Evolutionary conservation across 2,113 vertebrate species (phyloP).

Genomic region (Callocephalon fimbriatum): DNA sequence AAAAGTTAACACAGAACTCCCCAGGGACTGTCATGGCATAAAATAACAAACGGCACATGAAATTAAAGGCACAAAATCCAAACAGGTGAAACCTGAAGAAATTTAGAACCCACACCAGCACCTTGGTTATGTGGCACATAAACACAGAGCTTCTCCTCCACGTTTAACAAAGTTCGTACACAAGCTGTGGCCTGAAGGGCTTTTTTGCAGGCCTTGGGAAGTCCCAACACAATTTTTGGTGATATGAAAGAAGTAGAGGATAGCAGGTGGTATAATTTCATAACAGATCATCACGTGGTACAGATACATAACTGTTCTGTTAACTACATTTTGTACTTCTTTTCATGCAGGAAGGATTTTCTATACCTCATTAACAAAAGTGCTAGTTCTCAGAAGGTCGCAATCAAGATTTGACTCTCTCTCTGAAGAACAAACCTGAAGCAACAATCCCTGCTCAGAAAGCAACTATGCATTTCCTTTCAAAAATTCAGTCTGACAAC

Average conservation of each 20-base stretch:
- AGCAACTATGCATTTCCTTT: background rate
- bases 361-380: background rate
- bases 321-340: background rate
- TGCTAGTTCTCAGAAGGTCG: background rate
- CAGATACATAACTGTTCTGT: background rate
- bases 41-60: background rate
- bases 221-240: background rate
- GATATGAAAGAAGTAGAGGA: background rate
- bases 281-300: background rate
- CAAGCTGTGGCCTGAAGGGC: background rate
- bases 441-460: background rate
- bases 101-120: background rate
- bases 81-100: background rate
- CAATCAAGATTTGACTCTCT: background rate
- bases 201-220: background rate
- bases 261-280: background rate
- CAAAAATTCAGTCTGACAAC: background rate
- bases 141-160: background rate
- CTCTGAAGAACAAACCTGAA: background rate
- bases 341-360: background rate
- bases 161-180: background rate
- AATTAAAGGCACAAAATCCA: background rate
- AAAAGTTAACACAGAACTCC: background rate
- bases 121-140: background rate
- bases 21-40: accelerated